Base-by-base conservation (phyloP, 1,140 invertebrate genomes). In the Nymphalis io region DNA sequence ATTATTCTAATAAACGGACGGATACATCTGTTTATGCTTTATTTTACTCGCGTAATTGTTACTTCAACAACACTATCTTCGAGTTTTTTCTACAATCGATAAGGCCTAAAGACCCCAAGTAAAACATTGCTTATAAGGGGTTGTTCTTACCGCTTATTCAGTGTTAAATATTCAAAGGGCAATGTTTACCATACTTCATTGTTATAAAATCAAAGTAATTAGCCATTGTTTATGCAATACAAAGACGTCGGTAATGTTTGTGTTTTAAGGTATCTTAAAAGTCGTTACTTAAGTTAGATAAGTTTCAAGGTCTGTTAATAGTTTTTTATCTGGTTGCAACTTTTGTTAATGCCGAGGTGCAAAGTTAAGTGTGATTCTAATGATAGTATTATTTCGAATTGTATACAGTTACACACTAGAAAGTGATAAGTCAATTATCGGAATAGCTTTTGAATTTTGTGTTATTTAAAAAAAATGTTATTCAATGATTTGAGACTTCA, bases 231-330 rank as follows among this genome's bases (percentile, higher is more conserved):
- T 70, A 59, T 68, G 60, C 64, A 69, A 44, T 46, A 80, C 78
- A 85, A 83, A 85, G 75, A 46, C 12, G 39, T 75, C 80, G 79
- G 66, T 73, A 57, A 70, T 38, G 70, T 73, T 71, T 11, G 76
- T 72, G 58, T 60, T 59, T 73, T 40, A 66, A 59, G 5, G 21
- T 20, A 55, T 64, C 65, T 48, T 51, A 51, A 39, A 65, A 70
- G 67, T 57, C 60, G 38, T 72, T 66, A 79, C 80, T 80, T 73
- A 75, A 74, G 23, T 79, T 74, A 67, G 75, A 79, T 81, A 75
- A 69, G 18, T 42, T 73, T 71, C 65, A 27, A 13, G 13, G 23
- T 18, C 6, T 33, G 63, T 63, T 18, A 57, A 55, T 70, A 60
- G 46, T 18, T 53, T 61, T 21, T 42, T 70, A 68, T 73, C 70